These are phyloP conservation scores for Fissipunctia ypsillon DNA, from an alignment of 2,888 invertebrate species.

Conservation along the genomic window DNA sequence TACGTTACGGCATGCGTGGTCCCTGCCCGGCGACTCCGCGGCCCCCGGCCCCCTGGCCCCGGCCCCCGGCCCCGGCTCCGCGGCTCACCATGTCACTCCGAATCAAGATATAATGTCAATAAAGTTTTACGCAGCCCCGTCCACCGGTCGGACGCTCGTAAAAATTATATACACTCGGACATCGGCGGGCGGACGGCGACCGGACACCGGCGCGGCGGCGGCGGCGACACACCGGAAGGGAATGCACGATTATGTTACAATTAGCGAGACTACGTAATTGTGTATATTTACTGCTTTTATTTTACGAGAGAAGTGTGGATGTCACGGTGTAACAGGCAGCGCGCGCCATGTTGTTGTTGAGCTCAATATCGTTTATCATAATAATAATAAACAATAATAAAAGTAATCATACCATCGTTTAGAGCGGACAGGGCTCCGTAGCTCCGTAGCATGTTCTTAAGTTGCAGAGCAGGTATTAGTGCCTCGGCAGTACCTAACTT, in stretches of 20 bases:
- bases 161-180: slow-evolving; percentile 71
- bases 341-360: slow-evolving; percentile 3
- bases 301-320: slow-evolving; percentile 29
- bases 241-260: slow-evolving; percentile 44
- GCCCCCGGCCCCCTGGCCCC: slow-evolving; percentile 11
- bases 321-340: slow-evolving; percentile 3
- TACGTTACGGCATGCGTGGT: slow-evolving; percentile 28
- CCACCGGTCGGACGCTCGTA: slow-evolving; percentile 56
- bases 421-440: neutral
- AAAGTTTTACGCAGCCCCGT: slow-evolving; percentile 68
- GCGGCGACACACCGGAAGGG: slow-evolving; percentile 42
- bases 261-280: slow-evolving; percentile 37
- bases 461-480: slow-evolving; percentile 23
- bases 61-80: slow-evolving; percentile 12
- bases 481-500: slow-evolving; percentile 19
- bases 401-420: neutral
- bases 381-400: too few relatives aligned
- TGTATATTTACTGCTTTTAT: slow-evolving; percentile 31
- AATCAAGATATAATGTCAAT: slow-evolving; percentile 76
- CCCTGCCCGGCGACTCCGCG: slow-evolving; percentile 18
- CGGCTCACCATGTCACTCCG: slow-evolving; percentile 53
- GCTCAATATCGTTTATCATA: slow-evolving; percentile 13
- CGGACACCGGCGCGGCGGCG: slow-evolving; percentile 18
- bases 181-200: slow-evolving; percentile 20
- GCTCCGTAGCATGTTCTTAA: neutral